phyloP scores from a whole-genome alignment of 2,113 vertebrate genomes.

The Elachura formosa region DNA sequence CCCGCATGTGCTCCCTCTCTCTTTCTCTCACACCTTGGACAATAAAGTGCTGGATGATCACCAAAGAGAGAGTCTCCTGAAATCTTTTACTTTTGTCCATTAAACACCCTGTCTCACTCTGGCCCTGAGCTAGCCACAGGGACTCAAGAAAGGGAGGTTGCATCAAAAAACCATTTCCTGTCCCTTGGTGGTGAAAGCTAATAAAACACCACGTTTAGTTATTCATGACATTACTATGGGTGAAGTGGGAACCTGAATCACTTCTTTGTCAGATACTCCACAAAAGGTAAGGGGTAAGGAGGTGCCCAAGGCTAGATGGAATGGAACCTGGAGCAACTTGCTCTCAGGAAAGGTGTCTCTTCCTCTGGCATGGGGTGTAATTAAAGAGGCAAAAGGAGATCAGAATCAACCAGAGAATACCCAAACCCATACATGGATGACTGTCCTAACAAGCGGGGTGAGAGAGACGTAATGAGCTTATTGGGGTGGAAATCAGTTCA shows the following conservation, averaged over 20 bases:
- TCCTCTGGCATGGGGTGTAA: background rate
- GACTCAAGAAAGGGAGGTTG: too few relatives aligned
- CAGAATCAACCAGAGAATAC: background rate
- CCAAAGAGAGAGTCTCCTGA: too few relatives aligned
- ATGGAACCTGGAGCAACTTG: background rate
- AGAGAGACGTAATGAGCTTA: background rate
- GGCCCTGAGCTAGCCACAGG: too few relatives aligned
- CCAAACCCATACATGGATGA: background rate
- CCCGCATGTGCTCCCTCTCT: too few relatives aligned
- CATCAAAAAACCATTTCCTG: too few relatives aligned
- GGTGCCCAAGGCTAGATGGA: background rate
- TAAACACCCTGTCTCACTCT: too few relatives aligned
- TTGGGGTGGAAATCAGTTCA: background rate
- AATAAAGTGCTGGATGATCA: too few relatives aligned
- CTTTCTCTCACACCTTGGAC: too few relatives aligned
- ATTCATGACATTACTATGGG: background rate
- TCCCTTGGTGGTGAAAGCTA: background rate
- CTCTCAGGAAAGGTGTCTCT: background rate
- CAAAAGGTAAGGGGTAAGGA: background rate
- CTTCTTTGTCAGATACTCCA: background rate
- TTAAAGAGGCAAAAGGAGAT: background rate
- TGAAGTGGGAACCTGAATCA: background rate
- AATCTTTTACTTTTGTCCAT: too few relatives aligned
- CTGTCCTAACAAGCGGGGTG: accelerated
- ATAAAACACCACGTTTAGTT: background rate